Conservation (phyloP, 2,797 vertebrate species). For the Bovichtus variegatus region DNA sequence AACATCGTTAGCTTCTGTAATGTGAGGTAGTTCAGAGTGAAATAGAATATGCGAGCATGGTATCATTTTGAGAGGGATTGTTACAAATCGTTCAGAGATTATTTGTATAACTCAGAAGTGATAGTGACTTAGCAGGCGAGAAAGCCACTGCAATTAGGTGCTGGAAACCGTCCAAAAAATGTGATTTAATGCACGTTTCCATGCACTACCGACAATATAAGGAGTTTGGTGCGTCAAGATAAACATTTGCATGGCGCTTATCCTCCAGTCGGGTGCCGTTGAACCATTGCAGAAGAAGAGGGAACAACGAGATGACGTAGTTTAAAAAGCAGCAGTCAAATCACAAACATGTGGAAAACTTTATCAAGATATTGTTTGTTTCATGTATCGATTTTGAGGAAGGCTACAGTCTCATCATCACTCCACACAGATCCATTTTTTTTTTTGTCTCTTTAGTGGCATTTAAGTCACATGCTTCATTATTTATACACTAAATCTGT, state of each 20-base stretch:
- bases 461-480: too few relatives aligned
- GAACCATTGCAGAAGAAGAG: too few relatives aligned
- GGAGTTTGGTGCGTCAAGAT: neutral
- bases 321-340: too few relatives aligned
- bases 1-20: neutral
- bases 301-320: too few relatives aligned
- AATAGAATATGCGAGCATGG: neutral
- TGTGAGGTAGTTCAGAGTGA: neutral
- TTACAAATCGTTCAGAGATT: neutral
- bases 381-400: neutral
- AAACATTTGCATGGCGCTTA: too few relatives aligned
- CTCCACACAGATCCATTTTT: neutral
- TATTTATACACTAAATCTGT: neutral
- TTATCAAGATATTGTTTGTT: neutral
- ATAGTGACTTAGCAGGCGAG: neutral
- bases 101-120: neutral
- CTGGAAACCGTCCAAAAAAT: too few relatives aligned
- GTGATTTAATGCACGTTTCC: too few relatives aligned
- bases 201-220: neutral
- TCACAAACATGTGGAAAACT: neutral
- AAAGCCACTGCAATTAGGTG: neutral
- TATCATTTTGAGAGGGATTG: neutral
- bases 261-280: too few relatives aligned
- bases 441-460: neutral
- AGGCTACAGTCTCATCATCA: too few relatives aligned